A percentile compares a stretch with the other conserved stretches of the same genome.
Conservation (phyloP, 2,113 vertebrate species). For the Haplochromis vanheusdeni region DNA sequence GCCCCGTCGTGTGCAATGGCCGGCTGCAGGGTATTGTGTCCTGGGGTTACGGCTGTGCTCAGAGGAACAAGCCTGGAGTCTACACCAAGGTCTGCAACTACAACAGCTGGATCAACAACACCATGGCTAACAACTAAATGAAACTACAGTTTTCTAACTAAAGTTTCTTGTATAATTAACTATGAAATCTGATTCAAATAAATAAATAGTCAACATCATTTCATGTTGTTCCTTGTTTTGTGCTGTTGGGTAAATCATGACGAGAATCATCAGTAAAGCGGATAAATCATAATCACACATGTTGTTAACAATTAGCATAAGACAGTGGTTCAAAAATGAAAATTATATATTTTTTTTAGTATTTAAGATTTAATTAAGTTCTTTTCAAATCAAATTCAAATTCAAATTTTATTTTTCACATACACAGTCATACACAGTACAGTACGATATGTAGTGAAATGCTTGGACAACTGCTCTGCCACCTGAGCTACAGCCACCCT, state of each 20-base stretch:
- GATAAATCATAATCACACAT: neutral
- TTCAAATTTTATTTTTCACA: no score
- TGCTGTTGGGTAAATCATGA: neutral
- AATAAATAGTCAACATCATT: neutral
- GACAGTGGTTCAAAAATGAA: neutral
- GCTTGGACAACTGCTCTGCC: no score
- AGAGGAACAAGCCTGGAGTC: slow-evolving; percentile 73
- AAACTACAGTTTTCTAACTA: neutral
- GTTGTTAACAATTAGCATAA: neutral
- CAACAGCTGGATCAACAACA: slow-evolving; percentile 68
- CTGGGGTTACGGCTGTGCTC: slow-evolving; percentile 81
- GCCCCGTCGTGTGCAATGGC: slow-evolving; percentile 75
- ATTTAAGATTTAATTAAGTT: neutral
- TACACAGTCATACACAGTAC: no score
- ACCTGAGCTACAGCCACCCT: no score
- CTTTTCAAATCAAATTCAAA: neutral
- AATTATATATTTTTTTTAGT: neutral
- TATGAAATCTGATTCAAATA: neutral
- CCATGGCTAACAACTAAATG: slow-evolving; percentile 54
- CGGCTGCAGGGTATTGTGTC: slow-evolving; percentile 81
- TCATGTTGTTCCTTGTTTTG: neutral
- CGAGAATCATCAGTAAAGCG: neutral
- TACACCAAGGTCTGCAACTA: slow-evolving; percentile 81
- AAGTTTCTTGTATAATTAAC: neutral
- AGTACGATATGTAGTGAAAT: no score